Evolutionary conservation across 2,797 vertebrate genomes (phyloP).

Genomic region (Channa striata): DNA sequence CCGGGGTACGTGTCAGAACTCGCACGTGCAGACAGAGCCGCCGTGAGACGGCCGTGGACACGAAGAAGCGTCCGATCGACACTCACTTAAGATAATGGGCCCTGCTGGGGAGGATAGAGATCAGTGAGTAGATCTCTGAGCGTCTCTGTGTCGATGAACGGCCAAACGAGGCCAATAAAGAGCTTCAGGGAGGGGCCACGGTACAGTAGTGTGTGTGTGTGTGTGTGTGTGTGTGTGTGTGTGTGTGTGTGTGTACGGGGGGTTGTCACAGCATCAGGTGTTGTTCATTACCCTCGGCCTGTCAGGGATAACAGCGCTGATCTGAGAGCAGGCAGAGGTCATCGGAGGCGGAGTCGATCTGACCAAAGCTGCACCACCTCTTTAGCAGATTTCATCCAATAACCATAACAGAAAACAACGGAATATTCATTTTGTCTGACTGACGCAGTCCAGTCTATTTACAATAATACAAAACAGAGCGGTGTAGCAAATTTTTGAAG

Average conservation of each 20-base stretch:
- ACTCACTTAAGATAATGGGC: conserved; percentile 61
- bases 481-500: neutral
- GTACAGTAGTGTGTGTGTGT: conserved; percentile 11
- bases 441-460: neutral
- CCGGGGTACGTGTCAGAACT: conserved; percentile 23
- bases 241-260: no score
- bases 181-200: conserved; percentile 41
- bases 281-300: conserved; percentile 37
- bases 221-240: neutral
- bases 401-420: neutral
- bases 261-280: conserved; percentile 27
- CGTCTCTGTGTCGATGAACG: conserved; percentile 9
- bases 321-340: conserved; percentile 3
- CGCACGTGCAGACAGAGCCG: neutral
- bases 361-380: neutral
- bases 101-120: conserved; percentile 48
- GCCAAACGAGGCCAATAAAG: conserved; percentile 49
- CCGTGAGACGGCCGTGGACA: conserved; percentile 29
- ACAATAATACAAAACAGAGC: neutral
- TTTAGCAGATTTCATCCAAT: no score
- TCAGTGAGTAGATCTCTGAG: conserved; percentile 33
- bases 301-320: conserved; percentile 1
- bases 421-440: no score
- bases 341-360: conserved; percentile 23
- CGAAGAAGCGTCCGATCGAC: conserved; percentile 48